A percentile compares a stretch with the other conserved stretches of the same genome.
Evolutionary conservation across 2,113 vertebrate species (phyloP).

Genomic region (Ceyx margarethae): DNA sequence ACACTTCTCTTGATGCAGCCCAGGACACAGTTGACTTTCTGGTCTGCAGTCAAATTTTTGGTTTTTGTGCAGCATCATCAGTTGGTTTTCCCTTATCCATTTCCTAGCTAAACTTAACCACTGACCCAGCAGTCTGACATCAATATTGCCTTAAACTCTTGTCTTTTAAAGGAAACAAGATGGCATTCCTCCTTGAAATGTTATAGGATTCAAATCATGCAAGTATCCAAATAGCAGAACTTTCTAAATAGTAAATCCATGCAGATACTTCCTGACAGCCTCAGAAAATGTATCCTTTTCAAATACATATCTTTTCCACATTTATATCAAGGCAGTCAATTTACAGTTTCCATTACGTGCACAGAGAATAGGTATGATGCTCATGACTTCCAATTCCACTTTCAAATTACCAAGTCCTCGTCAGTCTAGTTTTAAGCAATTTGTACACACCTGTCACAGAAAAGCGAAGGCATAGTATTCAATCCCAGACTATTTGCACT

Average conservation of each 20-base stretch:
- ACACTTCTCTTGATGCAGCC: too few relatives aligned
- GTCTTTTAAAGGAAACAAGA: not conserved
- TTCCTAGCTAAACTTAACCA: not conserved
- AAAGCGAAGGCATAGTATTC: not conserved
- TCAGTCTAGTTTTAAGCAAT: not conserved
- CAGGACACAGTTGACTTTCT: too few relatives aligned
- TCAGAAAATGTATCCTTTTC: not conserved
- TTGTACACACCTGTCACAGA: not conserved
- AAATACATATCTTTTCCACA: not conserved
- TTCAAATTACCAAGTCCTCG: not conserved
- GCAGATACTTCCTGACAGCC: not conserved
- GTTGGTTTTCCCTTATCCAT: too few relatives aligned
- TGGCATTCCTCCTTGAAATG: not conserved
- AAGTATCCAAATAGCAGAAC: not conserved
- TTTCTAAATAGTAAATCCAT: not conserved
- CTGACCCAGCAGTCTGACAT: not conserved
- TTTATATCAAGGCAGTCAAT: not conserved
- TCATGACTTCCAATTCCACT: not conserved
- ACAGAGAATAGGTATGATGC: not conserved
- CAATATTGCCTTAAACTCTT: not conserved
- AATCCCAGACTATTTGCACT: not conserved
- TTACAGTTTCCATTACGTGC: not conserved
- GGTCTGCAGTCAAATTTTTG: too few relatives aligned
- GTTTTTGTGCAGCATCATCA: too few relatives aligned
- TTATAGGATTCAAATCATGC: not conserved